Evolutionary conservation across 35 echinoderm and acorn worm species (phyloP).

Genomic region (Diadema setosum): DNA sequence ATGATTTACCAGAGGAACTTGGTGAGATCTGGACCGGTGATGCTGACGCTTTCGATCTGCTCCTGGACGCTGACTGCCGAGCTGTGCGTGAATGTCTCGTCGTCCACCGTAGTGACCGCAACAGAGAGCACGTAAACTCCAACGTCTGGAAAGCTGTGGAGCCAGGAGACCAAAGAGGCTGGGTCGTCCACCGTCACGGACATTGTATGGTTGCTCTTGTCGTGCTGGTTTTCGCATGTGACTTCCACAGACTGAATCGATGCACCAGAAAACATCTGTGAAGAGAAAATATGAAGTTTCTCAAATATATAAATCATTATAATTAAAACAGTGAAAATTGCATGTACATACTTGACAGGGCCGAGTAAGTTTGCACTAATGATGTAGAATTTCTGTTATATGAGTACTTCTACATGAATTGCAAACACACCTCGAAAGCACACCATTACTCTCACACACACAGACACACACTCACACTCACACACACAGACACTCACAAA

Average conservation of each 20-base stretch:
- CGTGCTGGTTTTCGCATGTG: neutral
- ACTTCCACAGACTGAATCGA: neutral
- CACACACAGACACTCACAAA: neutral
- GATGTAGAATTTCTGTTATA: neutral
- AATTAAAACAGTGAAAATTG: too few relatives aligned
- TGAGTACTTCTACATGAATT: neutral
- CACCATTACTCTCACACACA: neutral
- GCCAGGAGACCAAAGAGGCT: neutral
- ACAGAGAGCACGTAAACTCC: slow-evolving; percentile 37
- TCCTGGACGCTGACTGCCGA: slow-evolving; percentile 42
- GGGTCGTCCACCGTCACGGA: neutral
- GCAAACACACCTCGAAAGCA: neutral
- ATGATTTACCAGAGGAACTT: slow-evolving; percentile 35
- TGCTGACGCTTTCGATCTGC: neutral
- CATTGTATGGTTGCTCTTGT: neutral
- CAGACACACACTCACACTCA: neutral
- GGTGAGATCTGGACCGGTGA: slow-evolving; percentile 54
- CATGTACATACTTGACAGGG: too few relatives aligned
- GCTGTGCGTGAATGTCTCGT: neutral
- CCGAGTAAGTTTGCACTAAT: too few relatives aligned
- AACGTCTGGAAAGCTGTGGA: slow-evolving; percentile 4
- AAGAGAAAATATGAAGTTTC: too few relatives aligned
- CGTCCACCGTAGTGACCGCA: neutral
- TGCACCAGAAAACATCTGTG: neutral
- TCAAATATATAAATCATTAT: too few relatives aligned